Evolutionary conservation across 1,140 invertebrate species (phyloP).

Genomic region (Euglossa dilemma): DNA sequence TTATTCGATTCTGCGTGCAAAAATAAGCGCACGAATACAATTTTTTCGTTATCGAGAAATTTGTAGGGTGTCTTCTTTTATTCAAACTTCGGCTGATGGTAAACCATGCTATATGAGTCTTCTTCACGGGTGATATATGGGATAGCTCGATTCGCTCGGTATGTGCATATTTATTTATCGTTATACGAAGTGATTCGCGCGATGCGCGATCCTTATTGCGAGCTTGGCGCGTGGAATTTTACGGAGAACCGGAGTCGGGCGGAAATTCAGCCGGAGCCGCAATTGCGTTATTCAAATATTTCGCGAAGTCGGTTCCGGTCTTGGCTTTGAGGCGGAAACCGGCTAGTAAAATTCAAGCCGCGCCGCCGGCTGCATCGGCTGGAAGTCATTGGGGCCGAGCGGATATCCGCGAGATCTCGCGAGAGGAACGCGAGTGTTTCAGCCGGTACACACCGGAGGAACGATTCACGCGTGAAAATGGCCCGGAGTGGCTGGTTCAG

Average conservation of each 20-base stretch:
- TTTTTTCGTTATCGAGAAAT: no score
- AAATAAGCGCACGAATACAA: no score
- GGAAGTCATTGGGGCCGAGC: neutral
- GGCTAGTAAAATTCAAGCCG: neutral
- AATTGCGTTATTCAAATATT: conserved; percentile 8
- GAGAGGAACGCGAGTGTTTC: conserved; percentile 29
- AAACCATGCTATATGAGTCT: neutral
- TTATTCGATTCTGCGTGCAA: no score
- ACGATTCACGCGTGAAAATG: conserved; percentile 53
- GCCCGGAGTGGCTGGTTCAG: conserved; percentile 39
- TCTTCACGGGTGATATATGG: neutral
- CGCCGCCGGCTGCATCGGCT: neutral
- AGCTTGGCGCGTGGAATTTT: neutral
- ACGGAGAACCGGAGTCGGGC: neutral
- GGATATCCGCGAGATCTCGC: conserved; percentile 25
- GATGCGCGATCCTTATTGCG: neutral
- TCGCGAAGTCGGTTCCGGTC: neutral
- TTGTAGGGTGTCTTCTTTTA: no score
- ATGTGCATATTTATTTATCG: conserved; percentile 40
- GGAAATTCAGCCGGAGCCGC: neutral
- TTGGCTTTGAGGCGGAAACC: neutral
- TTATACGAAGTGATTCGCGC: neutral
- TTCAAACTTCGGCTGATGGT: no score
- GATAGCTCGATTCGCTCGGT: neutral
- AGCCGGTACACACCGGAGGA: conserved; percentile 24